phyloP scores from a whole-genome alignment of 2,888 invertebrate genomes.

The Sipunculus nudus region DNA sequence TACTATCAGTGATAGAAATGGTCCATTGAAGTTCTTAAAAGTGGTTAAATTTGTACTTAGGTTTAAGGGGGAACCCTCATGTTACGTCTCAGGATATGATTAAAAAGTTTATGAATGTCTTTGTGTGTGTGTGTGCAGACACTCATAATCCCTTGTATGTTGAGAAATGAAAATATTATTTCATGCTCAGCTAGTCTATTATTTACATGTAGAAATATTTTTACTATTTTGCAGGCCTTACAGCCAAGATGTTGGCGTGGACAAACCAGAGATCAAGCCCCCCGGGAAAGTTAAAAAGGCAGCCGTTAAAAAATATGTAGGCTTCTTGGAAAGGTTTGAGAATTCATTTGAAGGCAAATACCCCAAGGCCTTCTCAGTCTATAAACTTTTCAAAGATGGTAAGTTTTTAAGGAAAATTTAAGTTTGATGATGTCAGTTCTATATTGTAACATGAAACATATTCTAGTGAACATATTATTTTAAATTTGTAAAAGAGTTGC shows the following conservation, averaged over 20 bases:
- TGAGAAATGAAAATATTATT: too few species aligned
- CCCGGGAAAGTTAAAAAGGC: conserved; percentile 41
- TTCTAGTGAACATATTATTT: background rate
- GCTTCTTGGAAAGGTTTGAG: conserved; percentile 39
- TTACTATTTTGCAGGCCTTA: background rate
- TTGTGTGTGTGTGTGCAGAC: too few species aligned
- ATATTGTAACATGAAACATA: background rate
- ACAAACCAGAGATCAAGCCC: conserved; percentile 34
- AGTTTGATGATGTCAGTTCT: background rate
- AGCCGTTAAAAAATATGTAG: conserved; percentile 36
- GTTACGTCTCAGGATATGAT: too few species aligned
- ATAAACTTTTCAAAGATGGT: conserved; percentile 42
- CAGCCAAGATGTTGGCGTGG: too few species aligned
- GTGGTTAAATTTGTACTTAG: too few species aligned
- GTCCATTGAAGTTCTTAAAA: too few species aligned
- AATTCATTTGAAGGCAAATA: conserved; percentile 40
- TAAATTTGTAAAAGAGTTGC: background rate
- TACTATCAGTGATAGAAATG: too few species aligned
- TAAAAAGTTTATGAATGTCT: too few species aligned
- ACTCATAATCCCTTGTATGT: too few species aligned
- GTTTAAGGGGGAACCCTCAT: too few species aligned
- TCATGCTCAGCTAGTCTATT: too few species aligned
- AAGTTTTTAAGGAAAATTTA: conserved; percentile 5
- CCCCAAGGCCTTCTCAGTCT: conserved; percentile 45
- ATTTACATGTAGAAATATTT: too few species aligned